Evolutionary conservation across 2,797 vertebrate genomes (phyloP).

Genomic region (Rallus crepitans): DNA sequence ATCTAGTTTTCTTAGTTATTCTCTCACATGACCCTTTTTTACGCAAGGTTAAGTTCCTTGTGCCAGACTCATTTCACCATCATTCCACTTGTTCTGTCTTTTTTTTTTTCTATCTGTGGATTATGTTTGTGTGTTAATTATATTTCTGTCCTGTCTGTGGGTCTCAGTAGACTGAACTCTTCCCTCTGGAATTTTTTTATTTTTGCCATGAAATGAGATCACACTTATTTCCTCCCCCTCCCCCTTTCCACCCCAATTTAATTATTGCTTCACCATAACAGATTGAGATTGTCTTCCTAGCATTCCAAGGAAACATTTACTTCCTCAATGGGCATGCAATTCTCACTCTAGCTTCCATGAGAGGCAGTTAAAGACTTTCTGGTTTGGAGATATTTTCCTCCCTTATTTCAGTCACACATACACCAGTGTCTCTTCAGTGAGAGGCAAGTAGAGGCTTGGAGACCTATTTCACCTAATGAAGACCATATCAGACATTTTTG

Average conservation of each 20-base stretch:
- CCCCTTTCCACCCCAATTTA: too few relatives aligned
- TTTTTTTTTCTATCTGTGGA: neutral
- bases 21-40: neutral
- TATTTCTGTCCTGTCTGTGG: neutral
- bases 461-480: neutral
- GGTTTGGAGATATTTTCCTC: neutral
- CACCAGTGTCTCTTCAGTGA: neutral
- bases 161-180: neutral
- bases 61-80: neutral
- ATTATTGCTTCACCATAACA: rapidly evolving
- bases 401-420: neutral
- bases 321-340: neutral
- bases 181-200: neutral
- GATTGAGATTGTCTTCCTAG: neutral
- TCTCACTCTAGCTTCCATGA: neutral
- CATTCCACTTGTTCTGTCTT: neutral
- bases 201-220: neutral
- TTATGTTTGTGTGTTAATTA: neutral
- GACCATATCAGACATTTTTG: neutral
- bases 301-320: neutral
- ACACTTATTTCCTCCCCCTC: neutral
- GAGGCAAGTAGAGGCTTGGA: neutral
- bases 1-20: neutral
- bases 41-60: neutral
- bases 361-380: neutral